Conservation (phyloP, 2,888 invertebrate species). For the Chromoteleia sp. region DNA sequence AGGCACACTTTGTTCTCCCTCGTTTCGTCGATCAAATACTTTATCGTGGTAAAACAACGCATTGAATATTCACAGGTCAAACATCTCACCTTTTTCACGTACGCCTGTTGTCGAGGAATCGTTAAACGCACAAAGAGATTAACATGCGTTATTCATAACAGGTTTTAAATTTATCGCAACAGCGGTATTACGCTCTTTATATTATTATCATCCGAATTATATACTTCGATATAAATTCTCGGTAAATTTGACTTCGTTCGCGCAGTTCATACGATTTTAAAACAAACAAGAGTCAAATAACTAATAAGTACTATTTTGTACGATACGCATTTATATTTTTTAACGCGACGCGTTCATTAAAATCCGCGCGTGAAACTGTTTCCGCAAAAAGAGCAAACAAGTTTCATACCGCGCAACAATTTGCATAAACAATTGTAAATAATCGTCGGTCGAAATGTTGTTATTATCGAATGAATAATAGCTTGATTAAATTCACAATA, state of each 20-base stretch:
- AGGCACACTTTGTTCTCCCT: slow-evolving; percentile 49
- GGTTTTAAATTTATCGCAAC: slow-evolving; percentile 54
- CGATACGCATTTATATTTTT: slow-evolving; percentile 1
- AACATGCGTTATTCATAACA: slow-evolving; percentile 48
- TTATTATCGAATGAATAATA: background rate
- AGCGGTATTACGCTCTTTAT: slow-evolving; percentile 1
- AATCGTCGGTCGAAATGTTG: background rate
- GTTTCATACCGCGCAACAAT: background rate
- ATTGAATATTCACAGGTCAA: slow-evolving; percentile 65
- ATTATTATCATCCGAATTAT: slow-evolving; percentile 12
- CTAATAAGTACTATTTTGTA: slow-evolving; percentile 5
- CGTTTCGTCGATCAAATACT: slow-evolving; percentile 65
- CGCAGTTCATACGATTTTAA: slow-evolving; percentile 1
- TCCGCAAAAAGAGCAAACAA: background rate
- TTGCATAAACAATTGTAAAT: background rate
- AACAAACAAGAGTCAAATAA: background rate
- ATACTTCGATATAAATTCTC: slow-evolving; percentile 1
- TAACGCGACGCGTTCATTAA: slow-evolving; percentile 1
- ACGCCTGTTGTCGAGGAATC: slow-evolving; percentile 42
- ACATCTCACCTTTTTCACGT: slow-evolving; percentile 56
- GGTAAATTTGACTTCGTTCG: slow-evolving; percentile 22
- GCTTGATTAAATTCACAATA: background rate
- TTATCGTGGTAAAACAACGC: slow-evolving; percentile 65
- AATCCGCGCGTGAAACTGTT: background rate
- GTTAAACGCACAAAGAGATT: slow-evolving; percentile 45